phyloP scores from a whole-genome alignment of 2,888 invertebrate genomes.

The Parnassius glacialis region DNA sequence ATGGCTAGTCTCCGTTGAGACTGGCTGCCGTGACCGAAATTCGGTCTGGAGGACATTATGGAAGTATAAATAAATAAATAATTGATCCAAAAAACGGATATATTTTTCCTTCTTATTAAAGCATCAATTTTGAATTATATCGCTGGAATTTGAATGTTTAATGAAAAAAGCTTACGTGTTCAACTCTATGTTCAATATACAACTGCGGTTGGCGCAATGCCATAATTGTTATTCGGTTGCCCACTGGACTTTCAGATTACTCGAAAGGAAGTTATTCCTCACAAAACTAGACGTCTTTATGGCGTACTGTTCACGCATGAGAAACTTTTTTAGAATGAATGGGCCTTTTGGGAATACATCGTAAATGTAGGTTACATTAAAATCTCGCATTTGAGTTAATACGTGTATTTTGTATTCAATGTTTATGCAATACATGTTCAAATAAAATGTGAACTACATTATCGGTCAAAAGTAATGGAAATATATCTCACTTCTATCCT shows the following conservation, averaged over 20 bases:
- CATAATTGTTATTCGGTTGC: constrained; percentile 57
- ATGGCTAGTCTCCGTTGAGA: too few relatives aligned
- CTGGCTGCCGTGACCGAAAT: too few relatives aligned
- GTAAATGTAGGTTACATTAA: constrained; percentile 18
- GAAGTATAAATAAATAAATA: too few relatives aligned
- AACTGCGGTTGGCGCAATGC: constrained; percentile 62
- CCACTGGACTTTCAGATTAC: constrained; percentile 49
- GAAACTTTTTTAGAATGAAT: constrained; percentile 36
- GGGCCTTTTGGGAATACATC: constrained; percentile 19
- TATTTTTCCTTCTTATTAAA: too few relatives aligned
- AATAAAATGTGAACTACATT: constrained; percentile 3
- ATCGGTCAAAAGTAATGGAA: too few relatives aligned
- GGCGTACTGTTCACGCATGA: constrained; percentile 46
- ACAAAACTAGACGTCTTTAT: constrained; percentile 63
- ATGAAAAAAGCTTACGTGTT: constrained; percentile 58
- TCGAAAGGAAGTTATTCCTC: constrained; percentile 57
- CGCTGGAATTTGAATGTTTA: constrained; percentile 56
- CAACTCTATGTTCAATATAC: constrained; percentile 55
- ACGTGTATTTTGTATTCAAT: constrained; percentile 13
- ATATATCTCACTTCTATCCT: too few relatives aligned
- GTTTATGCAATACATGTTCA: constrained; percentile 17
- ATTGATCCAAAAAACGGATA: too few relatives aligned
- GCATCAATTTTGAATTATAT: constrained; percentile 45
- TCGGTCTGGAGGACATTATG: too few relatives aligned
- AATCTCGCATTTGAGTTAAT: constrained; percentile 18